Evolutionary conservation across 2,888 invertebrate species (phyloP).

Genomic region (Cynaeus angustus): DNA sequence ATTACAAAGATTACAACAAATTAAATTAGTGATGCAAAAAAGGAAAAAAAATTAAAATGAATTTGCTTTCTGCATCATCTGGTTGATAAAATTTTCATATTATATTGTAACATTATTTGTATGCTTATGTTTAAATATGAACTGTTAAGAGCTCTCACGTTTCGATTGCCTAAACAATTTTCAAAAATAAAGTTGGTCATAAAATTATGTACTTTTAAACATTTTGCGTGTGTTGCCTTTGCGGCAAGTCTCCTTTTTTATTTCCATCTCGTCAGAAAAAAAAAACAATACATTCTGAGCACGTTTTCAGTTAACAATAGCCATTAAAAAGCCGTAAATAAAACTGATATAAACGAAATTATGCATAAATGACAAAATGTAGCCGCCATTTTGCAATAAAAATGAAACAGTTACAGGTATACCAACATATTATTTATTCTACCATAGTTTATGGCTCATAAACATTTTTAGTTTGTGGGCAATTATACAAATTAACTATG

Average conservation of each 20-base stretch:
- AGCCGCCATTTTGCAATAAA: conserved; percentile 65
- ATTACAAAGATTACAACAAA: too few species aligned
- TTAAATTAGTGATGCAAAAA: too few species aligned
- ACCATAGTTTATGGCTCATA: conserved; percentile 67
- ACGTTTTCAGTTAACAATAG: conserved; percentile 61
- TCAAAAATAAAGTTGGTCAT: too few species aligned
- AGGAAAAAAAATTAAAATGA: too few species aligned
- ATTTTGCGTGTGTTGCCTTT: conserved; percentile 14
- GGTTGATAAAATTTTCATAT: too few species aligned
- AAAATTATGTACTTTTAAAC: not conserved
- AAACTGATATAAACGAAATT: conserved; percentile 61
- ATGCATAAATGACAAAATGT: conserved; percentile 64
- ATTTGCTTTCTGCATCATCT: too few species aligned
- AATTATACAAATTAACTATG: conserved; percentile 69
- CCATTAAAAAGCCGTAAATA: conserved; percentile 60
- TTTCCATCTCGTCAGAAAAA: conserved; percentile 37
- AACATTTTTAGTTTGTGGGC: conserved; percentile 68
- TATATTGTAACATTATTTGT: too few species aligned
- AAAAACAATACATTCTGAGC: conserved; percentile 55
- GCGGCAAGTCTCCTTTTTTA: not conserved
- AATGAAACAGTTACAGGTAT: conserved; percentile 63
- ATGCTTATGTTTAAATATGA: too few species aligned
- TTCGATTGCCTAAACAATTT: too few species aligned
- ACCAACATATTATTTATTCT: conserved; percentile 68
- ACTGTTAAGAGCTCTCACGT: too few species aligned